Evolutionary conservation across 2,888 invertebrate species (phyloP).

Genomic region (Dryobotodes eremita): DNA sequence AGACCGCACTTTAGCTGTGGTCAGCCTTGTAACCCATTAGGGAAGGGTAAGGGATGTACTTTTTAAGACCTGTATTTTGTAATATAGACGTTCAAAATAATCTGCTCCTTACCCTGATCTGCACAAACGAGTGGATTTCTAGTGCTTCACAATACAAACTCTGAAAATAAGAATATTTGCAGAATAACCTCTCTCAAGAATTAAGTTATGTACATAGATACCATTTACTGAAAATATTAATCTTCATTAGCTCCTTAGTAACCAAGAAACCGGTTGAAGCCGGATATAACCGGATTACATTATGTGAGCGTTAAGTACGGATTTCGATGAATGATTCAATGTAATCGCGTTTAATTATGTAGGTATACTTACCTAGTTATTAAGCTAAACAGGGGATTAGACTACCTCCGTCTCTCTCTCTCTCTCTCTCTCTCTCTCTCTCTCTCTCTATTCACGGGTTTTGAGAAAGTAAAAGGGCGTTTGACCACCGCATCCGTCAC

Average conservation of each 20-base stretch:
- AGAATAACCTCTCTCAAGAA: neutral
- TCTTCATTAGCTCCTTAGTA: conserved; percentile 37
- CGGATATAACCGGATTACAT: conserved; percentile 29
- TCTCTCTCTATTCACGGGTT: neutral
- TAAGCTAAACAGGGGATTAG: neutral
- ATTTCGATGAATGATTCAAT: neutral
- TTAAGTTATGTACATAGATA: neutral
- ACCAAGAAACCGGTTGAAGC: conserved; percentile 16
- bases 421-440: too few species aligned
- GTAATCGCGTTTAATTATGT: neutral
- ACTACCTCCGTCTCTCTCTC: too few species aligned
- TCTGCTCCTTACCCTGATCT: neutral
- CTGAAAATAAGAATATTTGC: neutral
- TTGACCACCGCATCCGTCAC: neutral
- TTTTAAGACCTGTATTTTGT: neutral
- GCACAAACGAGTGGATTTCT: neutral
- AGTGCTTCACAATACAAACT: too few species aligned
- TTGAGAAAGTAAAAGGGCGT: neutral
- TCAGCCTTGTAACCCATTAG: too few species aligned
- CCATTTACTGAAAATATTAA: conserved; percentile 14
- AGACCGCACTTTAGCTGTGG: too few species aligned
- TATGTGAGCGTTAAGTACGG: conserved; percentile 21
- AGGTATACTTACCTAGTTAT: neutral
- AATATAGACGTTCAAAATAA: neutral
- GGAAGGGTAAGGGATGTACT: too few species aligned